Conservation (phyloP, 2,113 vertebrate genomes). For the Psephotus haematonotus region DNA sequence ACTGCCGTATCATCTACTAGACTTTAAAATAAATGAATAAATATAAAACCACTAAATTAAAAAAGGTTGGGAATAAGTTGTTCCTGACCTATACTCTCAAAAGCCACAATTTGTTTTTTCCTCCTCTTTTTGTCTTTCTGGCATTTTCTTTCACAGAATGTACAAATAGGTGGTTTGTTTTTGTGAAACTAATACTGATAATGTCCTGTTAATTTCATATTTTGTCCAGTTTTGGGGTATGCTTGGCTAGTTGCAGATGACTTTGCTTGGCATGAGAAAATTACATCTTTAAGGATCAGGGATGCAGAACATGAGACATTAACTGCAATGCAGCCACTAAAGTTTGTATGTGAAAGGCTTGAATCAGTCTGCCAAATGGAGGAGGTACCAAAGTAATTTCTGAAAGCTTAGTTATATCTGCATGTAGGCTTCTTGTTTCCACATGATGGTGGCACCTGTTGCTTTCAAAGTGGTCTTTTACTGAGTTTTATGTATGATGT, state of each 20-base stretch:
- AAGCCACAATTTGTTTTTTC: neutral
- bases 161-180: neutral
- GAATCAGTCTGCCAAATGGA: neutral
- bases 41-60: neutral
- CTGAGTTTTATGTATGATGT: neutral
- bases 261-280: neutral
- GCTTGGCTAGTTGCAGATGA: neutral
- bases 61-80: neutral
- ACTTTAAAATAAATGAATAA: neutral
- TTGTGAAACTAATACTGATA: neutral
- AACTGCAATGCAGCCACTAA: neutral
- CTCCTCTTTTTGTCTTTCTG: neutral
- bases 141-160: neutral
- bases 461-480: neutral
- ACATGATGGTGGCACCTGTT: neutral
- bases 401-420: neutral
- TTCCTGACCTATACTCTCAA: neutral
- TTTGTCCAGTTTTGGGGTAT: neutral
- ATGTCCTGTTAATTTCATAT: accelerated
- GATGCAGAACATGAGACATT: neutral
- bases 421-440: neutral
- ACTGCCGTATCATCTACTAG: neutral
- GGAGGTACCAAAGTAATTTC: neutral
- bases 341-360: neutral
- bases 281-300: neutral